These are phyloP conservation scores for Elysia crispata DNA, from an alignment of 2,888 invertebrate genomes.

Conservation along the genomic window DNA sequence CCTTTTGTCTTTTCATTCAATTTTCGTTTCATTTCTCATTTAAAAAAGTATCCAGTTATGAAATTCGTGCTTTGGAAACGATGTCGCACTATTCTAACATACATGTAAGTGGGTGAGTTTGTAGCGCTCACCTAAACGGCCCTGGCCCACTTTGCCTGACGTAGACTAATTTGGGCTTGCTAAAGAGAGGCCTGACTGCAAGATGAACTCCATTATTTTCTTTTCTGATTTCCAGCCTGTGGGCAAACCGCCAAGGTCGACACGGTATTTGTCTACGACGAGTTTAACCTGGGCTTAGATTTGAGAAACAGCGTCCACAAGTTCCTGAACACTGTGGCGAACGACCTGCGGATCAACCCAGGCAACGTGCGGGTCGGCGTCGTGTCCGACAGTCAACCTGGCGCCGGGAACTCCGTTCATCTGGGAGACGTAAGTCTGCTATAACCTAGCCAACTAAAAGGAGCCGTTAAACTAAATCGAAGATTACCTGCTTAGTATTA, in stretches of 20 bases:
- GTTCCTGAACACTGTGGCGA: constrained; percentile 60
- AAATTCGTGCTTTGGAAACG: no score
- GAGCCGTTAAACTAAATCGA: no score
- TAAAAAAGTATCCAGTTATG: no score
- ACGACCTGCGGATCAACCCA: constrained; percentile 59
- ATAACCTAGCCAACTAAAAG: no score
- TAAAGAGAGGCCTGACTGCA: not conserved
- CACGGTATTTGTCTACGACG: constrained; percentile 67
- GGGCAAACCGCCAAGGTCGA: constrained; percentile 58
- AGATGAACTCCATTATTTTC: not conserved
- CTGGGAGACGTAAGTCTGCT: constrained; percentile 46
- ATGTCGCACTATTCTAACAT: no score
- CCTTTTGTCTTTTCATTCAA: no score
- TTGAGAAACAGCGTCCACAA: constrained; percentile 52
- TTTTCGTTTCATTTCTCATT: no score
- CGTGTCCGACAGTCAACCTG: constrained; percentile 60
- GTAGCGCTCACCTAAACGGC: no score
- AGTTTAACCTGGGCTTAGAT: constrained; percentile 52
- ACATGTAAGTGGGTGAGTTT: no score
- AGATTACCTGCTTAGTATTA: no score
- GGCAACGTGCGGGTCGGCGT: constrained; percentile 64
- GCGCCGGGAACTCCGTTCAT: constrained; percentile 55
- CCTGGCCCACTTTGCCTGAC: no score
- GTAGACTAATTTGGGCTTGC: no score
- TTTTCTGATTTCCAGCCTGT: constrained; percentile 50